Evolutionary conservation across 2,888 invertebrate species (phyloP), one percentile per base, ranked within the genome.

Genomic region (Eristalinus aeneus): DNA sequence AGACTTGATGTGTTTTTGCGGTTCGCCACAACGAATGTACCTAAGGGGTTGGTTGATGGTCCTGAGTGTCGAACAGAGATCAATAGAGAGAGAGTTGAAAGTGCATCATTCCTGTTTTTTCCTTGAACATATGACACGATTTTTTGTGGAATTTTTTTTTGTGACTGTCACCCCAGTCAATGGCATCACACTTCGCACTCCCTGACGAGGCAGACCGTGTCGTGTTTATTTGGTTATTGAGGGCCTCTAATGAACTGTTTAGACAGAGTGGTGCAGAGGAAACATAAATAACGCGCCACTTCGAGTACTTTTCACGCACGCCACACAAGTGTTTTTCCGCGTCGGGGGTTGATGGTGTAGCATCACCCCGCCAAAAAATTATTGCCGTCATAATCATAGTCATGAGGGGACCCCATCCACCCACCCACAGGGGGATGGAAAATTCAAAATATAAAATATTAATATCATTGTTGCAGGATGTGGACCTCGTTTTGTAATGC

Each of bases 211-310:
- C 12, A 32, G 61, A 46, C 11, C 39, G 60, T 82, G 76, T 71
- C 82, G 69, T 69, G 82, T 86, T 73, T 77, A 75, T 86, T 86
- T 86, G 82, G 76, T 72, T 77, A 76, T 76, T 73, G 73, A 67
- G 73, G 34, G 74, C 67, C 77, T 74, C 82, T 82, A 77, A 86
- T 86, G 85, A 85, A 86, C 81, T 82, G 68, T 82, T 86, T 82
- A 86, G 73, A 74, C 76, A 76, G 73, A 63, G 31, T 9, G 54
- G 9, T n/a, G n/a, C 46, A 8, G 36, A 54, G 54, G 12, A 31
- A 72, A 56, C 46, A 79, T 80, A 81, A 76, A 76, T 73, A 72
- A 63, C 31, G 34, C 23, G 71, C 61, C 67, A 73, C 73, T 78
- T 73, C 20, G 78, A 60, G 74, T 74, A 39, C 72, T 67, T 65